phyloP scores from a whole-genome alignment of 1,140 invertebrate species.

The Scaptomyza graminum region DNA sequence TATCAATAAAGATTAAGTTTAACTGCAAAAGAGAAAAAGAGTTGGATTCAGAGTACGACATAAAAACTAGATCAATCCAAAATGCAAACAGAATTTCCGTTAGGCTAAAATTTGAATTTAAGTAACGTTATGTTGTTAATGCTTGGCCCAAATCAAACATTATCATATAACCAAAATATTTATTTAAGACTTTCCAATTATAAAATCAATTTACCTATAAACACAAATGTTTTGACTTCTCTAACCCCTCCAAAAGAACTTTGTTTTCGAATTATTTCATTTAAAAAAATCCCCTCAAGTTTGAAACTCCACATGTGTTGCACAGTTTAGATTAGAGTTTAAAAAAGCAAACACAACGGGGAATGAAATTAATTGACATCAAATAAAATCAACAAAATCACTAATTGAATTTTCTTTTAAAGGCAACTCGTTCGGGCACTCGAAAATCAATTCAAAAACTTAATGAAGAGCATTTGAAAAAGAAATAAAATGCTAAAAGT shows the following conservation, averaged over 20 bases:
- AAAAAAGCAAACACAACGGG: background rate
- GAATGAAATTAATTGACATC: background rate
- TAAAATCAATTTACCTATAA: conserved; percentile 3
- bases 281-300: background rate
- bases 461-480: conserved; percentile 58
- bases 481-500: conserved; percentile 57
- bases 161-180: too few relatives aligned
- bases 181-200: background rate
- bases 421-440: conserved; percentile 48
- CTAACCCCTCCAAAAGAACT: background rate
- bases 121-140: background rate
- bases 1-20: too few relatives aligned
- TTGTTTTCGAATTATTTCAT: conserved; percentile 10
- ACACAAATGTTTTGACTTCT: background rate
- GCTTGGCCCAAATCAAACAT: too few relatives aligned
- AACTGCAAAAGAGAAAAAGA: too few relatives aligned
- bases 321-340: conserved; percentile 14
- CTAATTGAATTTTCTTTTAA: conserved; percentile 72
- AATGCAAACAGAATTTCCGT: background rate
- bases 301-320: conserved; percentile 27
- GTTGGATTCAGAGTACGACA: too few relatives aligned
- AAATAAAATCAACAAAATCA: conserved; percentile 42
- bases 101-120: background rate
- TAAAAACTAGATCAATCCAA: background rate
- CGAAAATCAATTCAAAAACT: conserved; percentile 60